These are phyloP conservation scores for Diloba caeruleocephala DNA, from an alignment of 2,888 invertebrate genomes.

Conservation along the genomic window DNA sequence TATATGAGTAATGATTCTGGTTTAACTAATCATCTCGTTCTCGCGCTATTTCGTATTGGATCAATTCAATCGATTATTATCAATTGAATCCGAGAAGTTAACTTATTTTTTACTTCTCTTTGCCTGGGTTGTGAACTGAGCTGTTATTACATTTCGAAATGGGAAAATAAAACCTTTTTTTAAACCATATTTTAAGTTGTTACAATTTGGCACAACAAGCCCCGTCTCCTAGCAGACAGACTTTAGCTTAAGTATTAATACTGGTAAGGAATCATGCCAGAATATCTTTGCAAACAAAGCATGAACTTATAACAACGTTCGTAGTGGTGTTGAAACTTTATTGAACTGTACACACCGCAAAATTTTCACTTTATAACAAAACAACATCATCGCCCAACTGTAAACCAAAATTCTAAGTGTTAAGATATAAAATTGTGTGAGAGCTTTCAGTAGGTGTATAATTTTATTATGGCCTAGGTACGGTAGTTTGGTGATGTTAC, in stretches of 20 bases:
- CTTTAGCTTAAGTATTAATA: not conserved
- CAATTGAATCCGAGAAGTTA: no score
- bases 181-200: no score
- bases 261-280: constrained; percentile 5
- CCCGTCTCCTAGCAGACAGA: not conserved
- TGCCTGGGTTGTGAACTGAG: no score
- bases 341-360: constrained; percentile 15
- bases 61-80: no score
- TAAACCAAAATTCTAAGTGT: not conserved
- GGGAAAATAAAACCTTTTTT: no score
- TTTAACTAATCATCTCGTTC: no score
- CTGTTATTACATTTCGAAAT: no score
- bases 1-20: no score
- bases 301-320: constrained; percentile 28
- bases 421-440: not conserved
- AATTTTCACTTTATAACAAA: constrained; percentile 8
- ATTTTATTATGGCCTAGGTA: constrained; percentile 8
- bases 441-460: not conserved
- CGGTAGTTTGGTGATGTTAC: not conserved
- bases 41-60: no score
- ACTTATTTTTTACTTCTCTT: no score
- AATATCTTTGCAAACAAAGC: constrained; percentile 18
- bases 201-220: no score
- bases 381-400: not conserved
- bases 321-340: constrained; percentile 29